These are phyloP conservation scores for Coranthus polyacanthus DNA, from an alignment of 2,797 vertebrate genomes.

Conservation along the genomic window DNA sequence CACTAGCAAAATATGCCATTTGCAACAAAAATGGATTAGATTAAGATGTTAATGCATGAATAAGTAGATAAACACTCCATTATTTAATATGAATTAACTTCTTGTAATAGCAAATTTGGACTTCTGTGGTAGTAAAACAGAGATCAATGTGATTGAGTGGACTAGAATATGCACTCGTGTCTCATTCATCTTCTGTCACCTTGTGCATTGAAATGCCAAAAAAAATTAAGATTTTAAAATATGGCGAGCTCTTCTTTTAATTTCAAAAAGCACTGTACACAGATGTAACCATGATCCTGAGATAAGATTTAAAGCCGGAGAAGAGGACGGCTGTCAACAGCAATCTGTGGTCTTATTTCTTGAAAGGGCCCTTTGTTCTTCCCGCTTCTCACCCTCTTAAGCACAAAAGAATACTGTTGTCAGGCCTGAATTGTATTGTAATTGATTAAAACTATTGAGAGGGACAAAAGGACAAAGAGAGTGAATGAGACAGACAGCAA, in stretches of 20 bases:
- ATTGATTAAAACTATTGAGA: constrained; percentile 69
- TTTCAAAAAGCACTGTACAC: constrained; percentile 26
- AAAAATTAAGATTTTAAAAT: too few relatives aligned
- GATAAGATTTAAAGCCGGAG: constrained; percentile 44
- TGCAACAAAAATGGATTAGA: constrained; percentile 13
- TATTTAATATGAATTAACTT: not conserved
- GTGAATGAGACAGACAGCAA: constrained; percentile 59
- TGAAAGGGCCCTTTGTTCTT: constrained; percentile 53
- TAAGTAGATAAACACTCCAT: not conserved
- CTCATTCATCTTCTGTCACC: too few relatives aligned
- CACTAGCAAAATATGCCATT: constrained; percentile 19
- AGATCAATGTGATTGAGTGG: constrained; percentile 2
- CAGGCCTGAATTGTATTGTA: constrained; percentile 55
- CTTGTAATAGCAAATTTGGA: too few relatives aligned
- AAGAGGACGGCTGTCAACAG: constrained; percentile 26
- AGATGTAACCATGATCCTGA: constrained; percentile 5
- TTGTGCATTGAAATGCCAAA: too few relatives aligned
- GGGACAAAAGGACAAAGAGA: constrained; percentile 70
- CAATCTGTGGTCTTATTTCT: constrained; percentile 48
- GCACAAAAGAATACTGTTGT: constrained; percentile 42
- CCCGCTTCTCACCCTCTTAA: constrained; percentile 41
- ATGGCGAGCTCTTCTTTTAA: not conserved
- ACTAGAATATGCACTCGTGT: too few relatives aligned
- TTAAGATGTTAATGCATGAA: not conserved
- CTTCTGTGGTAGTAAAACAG: not conserved